Evolutionary conservation across 2,797 vertebrate genomes (phyloP).

Genomic region (Enteromius afrohamiltoni): DNA sequence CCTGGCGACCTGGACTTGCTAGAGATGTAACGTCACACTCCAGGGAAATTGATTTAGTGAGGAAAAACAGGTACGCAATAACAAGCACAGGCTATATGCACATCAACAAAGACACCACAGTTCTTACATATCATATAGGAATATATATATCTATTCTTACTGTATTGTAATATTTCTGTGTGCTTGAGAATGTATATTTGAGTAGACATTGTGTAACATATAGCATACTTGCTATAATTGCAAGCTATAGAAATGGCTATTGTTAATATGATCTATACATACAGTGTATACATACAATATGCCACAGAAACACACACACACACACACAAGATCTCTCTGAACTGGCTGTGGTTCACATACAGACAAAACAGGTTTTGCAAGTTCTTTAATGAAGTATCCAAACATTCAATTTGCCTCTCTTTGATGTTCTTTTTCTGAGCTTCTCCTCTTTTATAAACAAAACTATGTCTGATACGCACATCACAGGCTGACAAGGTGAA

Average conservation of each 20-base stretch:
- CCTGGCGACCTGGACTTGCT: conserved; percentile 5
- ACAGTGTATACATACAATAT: background rate
- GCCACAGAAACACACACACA: conserved; percentile 7
- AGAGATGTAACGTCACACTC: conserved; percentile 25
- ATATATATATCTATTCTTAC: background rate
- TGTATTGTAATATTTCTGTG: background rate
- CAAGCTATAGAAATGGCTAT: background rate
- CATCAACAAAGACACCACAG: conserved; percentile 7
- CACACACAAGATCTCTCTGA: background rate
- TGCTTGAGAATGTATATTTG: conserved; percentile 9
- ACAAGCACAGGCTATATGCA: conserved; percentile 16
- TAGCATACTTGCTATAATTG: conserved; percentile 7
- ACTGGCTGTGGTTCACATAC: background rate
- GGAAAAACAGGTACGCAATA: conserved; percentile 17
- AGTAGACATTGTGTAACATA: background rate
- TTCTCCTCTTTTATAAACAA: conserved; percentile 44
- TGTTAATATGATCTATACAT: conserved; percentile 19
- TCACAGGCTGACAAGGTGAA: background rate
- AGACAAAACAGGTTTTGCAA: conserved; percentile 27
- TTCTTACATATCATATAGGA: background rate
- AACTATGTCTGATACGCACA: conserved; percentile 11
- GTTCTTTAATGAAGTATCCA: conserved; percentile 43
- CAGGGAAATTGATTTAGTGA: conserved; percentile 16
- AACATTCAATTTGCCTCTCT: conserved; percentile 39
- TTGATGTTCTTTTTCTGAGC: conserved; percentile 42